Base-by-base conservation (phyloP, 2,113 vertebrate species). In the Zosterops japonicus region DNA sequence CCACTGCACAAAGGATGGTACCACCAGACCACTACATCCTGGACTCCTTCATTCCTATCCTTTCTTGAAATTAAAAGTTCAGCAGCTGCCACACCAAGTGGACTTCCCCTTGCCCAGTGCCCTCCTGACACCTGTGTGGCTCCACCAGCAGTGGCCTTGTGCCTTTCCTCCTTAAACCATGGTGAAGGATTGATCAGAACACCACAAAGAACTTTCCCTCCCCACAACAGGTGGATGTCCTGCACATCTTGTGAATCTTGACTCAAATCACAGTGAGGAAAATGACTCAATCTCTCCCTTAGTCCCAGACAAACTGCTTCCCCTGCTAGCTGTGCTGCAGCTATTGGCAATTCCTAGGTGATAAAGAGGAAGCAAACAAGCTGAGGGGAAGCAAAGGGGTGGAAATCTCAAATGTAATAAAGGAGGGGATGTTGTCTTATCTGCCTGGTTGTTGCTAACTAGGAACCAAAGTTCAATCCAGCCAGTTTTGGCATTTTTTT, bases 151-250 rank as follows among this genome's bases (percentile, higher is more conserved):
- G 13, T 2, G 5, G 12, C 16, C 20, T 50, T 31, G 25, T 11
- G 42, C 6, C 29, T 22, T 49, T 52, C 22, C 39, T 81, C 36
- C 31, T 84, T 44, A 11, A 65, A 22, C 13, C 12, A 20, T 0
- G 1, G 46, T 2, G 4, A 39, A 55, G 50, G 52, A 84, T 31
- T 1, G 0, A 67, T 5, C 0, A 0, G 41, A 23, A 47, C 16
- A 25, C 14, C 60, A 70, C 31, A 8, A 28, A 65, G 19, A 41
- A 14, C 15, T 22, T 19, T 6, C 22, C 5, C 7, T 31, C 6
- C 2, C 9, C 31, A 12, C 2, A 9, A 46, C 16, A 60, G 44
- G 6, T 17, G 13, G 36, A 2, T 31, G 56, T 12, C 8, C 24
- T 3, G 2, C 23, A 25, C 11, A 46, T 24, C 42, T 64, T 64